These are phyloP conservation scores for Gymnobelideus leadbeateri DNA, from an alignment of 2,113 vertebrate species.

Conservation along the genomic window DNA sequence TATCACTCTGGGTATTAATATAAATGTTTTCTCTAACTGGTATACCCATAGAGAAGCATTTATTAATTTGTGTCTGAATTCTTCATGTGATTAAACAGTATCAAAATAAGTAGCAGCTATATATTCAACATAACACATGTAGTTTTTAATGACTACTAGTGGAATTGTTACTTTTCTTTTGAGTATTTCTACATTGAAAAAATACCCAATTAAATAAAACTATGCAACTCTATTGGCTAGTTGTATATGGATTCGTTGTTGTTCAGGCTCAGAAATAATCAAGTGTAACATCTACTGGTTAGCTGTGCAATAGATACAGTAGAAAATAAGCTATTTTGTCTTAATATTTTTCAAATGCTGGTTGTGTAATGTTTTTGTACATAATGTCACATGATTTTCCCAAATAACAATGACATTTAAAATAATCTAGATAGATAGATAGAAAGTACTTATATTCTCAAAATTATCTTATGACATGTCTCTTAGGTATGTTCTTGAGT, in stretches of 20 bases:
- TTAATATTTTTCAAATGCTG: not conserved
- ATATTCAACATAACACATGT: constrained; percentile 34
- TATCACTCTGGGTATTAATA: constrained; percentile 22
- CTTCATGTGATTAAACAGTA: constrained; percentile 47
- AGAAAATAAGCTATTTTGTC: not conserved
- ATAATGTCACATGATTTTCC: not conserved
- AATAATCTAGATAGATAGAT: not conserved
- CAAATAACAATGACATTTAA: not conserved
- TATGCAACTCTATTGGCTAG: not conserved
- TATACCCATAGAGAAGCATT: constrained; percentile 60
- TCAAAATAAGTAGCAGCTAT: constrained; percentile 61
- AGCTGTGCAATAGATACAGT: not conserved
- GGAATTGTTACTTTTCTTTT: not conserved
- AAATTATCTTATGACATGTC: not conserved
- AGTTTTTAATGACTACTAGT: constrained; percentile 47
- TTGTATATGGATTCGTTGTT: constrained; percentile 15
- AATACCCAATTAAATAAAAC: constrained; percentile 33
- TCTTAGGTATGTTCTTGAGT: not conserved
- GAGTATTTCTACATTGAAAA: constrained; percentile 31
- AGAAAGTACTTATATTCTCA: not conserved
- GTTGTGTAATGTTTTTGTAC: not conserved
- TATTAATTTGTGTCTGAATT: constrained; percentile 62
- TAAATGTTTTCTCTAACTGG: constrained; percentile 55
- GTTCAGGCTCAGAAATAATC: not conserved
- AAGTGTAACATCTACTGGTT: not conserved